Base-by-base conservation (phyloP, 37 sponge, comb jelly and placozoan species). In the Crambe crambe region DNA sequence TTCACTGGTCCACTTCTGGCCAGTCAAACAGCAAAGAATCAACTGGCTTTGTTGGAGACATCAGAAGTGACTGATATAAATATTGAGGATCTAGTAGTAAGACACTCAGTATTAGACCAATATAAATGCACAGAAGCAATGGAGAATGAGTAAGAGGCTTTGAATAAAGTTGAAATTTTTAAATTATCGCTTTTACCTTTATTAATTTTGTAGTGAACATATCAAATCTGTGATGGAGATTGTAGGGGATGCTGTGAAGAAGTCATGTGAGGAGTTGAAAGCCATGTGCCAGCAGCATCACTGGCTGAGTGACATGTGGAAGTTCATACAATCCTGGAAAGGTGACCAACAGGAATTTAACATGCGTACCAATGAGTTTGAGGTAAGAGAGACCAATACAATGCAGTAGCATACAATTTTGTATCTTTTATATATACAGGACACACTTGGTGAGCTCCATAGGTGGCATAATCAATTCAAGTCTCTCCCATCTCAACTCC, bases 291-390 rank as follows among this genome's bases (percentile, higher is more conserved):
- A 29, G 5, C 70, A 69, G 59, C 58, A 74, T 43, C 1, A 29
- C 37, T 87, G 87, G 87, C 29, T 87, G 42, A 37, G 57, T 32
- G 70, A 75, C 6, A 68, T 80, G 54, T 58, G 72, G 54, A 8
- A 12, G 15, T 74, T 70, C 41, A 56, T 87, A 25, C 15, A 23
- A 21, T 27, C 64, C 6, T 76, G 81, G 71, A 44, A 86, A 47
- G 85, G 60, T 21, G 54, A 25, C 26, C 39, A 38, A 38, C 66
- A 35, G 80, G 61, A 37, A 17, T 3, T 58, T n/a, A 42, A 34
- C 41, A 79, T 79, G 74, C 39, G 72, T 20, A 74, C 80, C 35
- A 62, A 86, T 51, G 67, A 80, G 18, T 68, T 81, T 65, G 75
- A 86, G 81, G 86, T 86, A 23, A 59, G 74, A 44, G 0, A 5